Percentiles rank a stretch among this genome's conserved stretches.
Conservation (phyloP, 2,888 invertebrate genomes). For the Dryomyza anilis region DNA sequence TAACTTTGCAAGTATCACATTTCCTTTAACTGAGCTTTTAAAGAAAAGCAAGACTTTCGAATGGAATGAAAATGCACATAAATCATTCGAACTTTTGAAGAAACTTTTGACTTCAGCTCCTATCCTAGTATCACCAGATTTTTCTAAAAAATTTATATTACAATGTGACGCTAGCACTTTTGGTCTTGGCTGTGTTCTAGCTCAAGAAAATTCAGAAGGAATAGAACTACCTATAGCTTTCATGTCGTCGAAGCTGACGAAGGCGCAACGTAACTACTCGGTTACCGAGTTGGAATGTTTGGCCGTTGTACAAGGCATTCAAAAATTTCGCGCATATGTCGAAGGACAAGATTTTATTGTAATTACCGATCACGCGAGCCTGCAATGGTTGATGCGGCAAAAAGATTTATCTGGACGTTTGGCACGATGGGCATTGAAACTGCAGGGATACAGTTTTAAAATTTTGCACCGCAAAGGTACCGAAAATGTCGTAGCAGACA, state of each 20-base stretch:
- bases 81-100: constrained; percentile 17
- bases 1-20: constrained; percentile 26
- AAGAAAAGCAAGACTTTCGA: not conserved
- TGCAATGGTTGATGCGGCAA: constrained; percentile 41
- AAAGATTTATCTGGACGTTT: constrained; percentile 41
- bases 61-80: not conserved
- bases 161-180: constrained; percentile 22
- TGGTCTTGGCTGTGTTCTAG: constrained; percentile 27
- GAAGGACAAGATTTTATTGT: constrained; percentile 36
- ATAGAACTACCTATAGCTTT: constrained; percentile 22
- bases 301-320: constrained; percentile 21
- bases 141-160: constrained; percentile 16
- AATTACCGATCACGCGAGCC: constrained; percentile 41
- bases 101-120: constrained; percentile 10
- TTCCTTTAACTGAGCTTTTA: constrained; percentile 12
- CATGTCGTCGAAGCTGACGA: constrained; percentile 30
- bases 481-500: constrained; percentile 39
- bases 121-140: constrained; percentile 14
- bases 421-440: constrained; percentile 39
- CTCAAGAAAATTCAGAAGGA: constrained; percentile 25
- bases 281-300: constrained; percentile 32
- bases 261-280: constrained; percentile 28
- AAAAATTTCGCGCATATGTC: constrained; percentile 27
- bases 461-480: constrained; percentile 38
- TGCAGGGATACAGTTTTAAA: constrained; percentile 34